Conservation (phyloP, 1,140 invertebrate species). For the Heliconius melpomene region DNA sequence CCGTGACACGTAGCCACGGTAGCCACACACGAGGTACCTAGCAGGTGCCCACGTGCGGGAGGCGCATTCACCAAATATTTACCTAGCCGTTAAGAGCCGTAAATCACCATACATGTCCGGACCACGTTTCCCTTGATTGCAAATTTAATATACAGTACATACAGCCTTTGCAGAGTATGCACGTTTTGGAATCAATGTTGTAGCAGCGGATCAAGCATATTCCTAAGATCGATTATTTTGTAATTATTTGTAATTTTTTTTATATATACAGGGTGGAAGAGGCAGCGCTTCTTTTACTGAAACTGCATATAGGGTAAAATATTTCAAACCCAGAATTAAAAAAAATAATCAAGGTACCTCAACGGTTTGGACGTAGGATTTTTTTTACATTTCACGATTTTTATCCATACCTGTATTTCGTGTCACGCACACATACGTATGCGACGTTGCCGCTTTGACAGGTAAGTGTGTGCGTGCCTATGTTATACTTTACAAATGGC, state of each 20-base stretch:
- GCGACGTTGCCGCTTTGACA: no score
- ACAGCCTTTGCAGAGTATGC: constrained; percentile 19
- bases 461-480: no score
- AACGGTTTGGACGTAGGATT: no score
- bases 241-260: background rate
- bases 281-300: no score
- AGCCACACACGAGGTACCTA: background rate
- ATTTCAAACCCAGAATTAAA: no score
- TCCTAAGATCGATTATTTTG: background rate
- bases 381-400: no score
- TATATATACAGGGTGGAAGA: no score
- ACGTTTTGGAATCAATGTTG: background rate
- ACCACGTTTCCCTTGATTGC: constrained; percentile 27
- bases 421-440: no score
- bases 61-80: constrained; percentile 43
- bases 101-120: constrained; percentile 41
- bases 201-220: background rate
- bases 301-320: no score
- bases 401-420: no score
- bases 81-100: constrained; percentile 38
- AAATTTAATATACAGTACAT: constrained; percentile 37
- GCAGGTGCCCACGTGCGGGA: constrained; percentile 16
- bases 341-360: no score
- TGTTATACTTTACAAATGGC: no score
- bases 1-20: constrained; percentile 31